Conservation (phyloP, 1,140 invertebrate species). For the Atta texana region DNA sequence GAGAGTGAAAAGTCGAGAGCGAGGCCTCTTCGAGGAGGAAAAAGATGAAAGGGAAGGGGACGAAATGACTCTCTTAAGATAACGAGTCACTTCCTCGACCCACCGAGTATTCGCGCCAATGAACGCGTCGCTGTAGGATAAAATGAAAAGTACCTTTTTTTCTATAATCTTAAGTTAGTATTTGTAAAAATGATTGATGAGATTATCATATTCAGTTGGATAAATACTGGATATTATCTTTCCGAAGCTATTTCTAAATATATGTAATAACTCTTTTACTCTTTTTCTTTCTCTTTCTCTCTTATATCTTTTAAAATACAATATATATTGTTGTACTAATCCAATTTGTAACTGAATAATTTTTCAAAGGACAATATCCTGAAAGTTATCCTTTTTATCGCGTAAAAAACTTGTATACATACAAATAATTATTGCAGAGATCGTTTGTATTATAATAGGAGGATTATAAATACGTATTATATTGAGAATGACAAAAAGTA, state of each 20-base stretch:
- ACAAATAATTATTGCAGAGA: constrained; percentile 11
- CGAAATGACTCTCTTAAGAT: constrained; percentile 77
- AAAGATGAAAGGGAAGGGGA: constrained; percentile 38
- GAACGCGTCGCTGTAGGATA: constrained; percentile 49
- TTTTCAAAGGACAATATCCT: background rate
- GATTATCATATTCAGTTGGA: constrained; percentile 20
- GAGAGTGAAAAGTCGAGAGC: constrained; percentile 73
- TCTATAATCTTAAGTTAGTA: background rate
- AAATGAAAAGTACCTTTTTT: constrained; percentile 44
- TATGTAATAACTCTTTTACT: background rate
- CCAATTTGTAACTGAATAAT: constrained; percentile 10
- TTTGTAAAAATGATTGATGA: constrained; percentile 38
- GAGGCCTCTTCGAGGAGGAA: constrained; percentile 18
- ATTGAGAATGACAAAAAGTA: constrained; percentile 44
- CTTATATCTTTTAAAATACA: background rate
- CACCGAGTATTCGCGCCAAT: constrained; percentile 60
- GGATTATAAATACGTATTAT: constrained; percentile 37
- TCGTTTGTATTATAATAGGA: constrained; percentile 13
- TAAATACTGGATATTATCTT: constrained; percentile 22
- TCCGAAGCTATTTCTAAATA: background rate
- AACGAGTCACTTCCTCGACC: constrained; percentile 75
- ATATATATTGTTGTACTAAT: background rate
- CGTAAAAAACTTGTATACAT: background rate
- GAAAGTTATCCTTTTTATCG: background rate
- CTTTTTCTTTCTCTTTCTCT: background rate